Conservation (phyloP, 2,797 vertebrate genomes). For the Chanos chanos region DNA sequence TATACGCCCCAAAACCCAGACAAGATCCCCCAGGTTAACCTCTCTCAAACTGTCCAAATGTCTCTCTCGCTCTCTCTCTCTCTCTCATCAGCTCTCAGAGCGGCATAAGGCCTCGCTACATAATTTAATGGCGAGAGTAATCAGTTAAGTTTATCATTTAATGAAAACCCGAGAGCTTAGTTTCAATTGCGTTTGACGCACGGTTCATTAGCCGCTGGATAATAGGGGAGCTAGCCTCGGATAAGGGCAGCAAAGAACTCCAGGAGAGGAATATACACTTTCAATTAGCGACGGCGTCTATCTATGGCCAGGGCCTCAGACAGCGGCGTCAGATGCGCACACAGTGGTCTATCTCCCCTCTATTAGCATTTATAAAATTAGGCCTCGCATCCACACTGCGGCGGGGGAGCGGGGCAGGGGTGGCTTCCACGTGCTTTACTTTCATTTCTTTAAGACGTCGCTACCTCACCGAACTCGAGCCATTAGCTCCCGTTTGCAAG, state of each 20-base stretch:
- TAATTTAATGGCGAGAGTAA: constrained; percentile 39
- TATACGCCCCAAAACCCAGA: too few species aligned
- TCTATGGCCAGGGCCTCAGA: background rate
- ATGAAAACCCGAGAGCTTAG: constrained; percentile 24
- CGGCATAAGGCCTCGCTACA: constrained; percentile 14
- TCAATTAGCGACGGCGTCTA: constrained; percentile 43
- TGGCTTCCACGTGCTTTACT: too few species aligned
- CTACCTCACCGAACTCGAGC: too few species aligned
- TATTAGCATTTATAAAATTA: too few species aligned
- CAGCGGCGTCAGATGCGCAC: background rate
- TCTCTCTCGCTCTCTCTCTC: too few species aligned
- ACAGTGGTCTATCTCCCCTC: background rate
- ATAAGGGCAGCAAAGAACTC: background rate
- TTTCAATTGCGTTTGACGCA: background rate
- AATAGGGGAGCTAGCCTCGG: background rate
- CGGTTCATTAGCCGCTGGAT: constrained; percentile 38
- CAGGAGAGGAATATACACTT: constrained; percentile 37
- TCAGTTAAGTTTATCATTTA: constrained; percentile 38
- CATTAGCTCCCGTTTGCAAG: too few species aligned
- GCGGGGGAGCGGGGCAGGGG: constrained; percentile 17
- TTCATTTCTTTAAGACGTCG: too few species aligned
- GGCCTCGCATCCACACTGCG: background rate
- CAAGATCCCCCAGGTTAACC: too few species aligned
- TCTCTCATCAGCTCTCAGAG: constrained; percentile 5
- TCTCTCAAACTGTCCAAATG: too few species aligned